Percentiles rank a stretch among this genome's conserved stretches.
phyloP scores from a whole-genome alignment of 1,140 invertebrate species.

The Hycleus cichorii region DNA sequence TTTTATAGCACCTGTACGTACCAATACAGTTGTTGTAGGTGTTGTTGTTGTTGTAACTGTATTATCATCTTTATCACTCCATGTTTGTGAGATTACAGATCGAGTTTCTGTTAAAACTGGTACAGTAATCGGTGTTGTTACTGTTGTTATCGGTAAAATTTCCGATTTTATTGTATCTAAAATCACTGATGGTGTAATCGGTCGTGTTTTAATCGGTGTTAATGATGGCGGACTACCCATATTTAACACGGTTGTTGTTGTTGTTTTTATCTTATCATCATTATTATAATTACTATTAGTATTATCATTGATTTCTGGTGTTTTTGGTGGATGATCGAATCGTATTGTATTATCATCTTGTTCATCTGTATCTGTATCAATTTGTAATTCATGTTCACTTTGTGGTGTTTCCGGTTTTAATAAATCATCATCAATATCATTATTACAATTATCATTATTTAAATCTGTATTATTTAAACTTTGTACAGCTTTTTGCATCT shows the following conservation, averaged over 20 bases:
- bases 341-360: conserved; percentile 37
- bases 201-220: conserved; percentile 31
- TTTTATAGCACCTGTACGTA: conserved; percentile 35
- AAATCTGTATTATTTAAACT: conserved; percentile 64
- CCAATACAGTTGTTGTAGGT: conserved; percentile 5
- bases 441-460: conserved; percentile 40
- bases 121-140: conserved; percentile 5
- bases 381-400: conserved; percentile 75
- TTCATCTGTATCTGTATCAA: conserved; percentile 80
- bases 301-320: conserved; percentile 44
- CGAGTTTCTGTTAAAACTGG: conserved; percentile 22
- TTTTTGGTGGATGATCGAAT: conserved; percentile 38
- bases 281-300: conserved; percentile 25
- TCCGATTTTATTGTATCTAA: conserved; percentile 18
- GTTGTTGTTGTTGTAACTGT: conserved; percentile 1
- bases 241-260: conserved; percentile 21
- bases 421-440: no score
- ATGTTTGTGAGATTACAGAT: conserved; percentile 44
- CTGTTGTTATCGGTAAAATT: not conserved
- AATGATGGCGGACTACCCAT: conserved; percentile 36
- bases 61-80: conserved; percentile 36
- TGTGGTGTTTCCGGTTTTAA: conserved; percentile 75
- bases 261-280: conserved; percentile 13
- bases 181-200: conserved; percentile 1
- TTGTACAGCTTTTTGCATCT: conserved; percentile 69